Evolutionary conservation across 2,888 invertebrate genomes (phyloP).

Genomic region (Hyposoter dolosus): DNA sequence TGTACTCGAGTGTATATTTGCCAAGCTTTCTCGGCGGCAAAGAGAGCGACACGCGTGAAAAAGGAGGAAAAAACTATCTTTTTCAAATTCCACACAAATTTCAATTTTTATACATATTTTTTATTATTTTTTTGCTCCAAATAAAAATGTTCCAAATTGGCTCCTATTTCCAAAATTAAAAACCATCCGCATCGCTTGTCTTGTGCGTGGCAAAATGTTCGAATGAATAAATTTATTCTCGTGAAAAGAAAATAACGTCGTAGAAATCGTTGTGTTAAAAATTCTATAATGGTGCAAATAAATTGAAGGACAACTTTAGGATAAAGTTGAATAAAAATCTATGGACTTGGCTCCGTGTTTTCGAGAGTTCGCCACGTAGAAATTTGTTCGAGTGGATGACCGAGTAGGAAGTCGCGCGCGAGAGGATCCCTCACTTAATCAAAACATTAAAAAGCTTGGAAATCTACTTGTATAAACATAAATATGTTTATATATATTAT

Average conservation of each 20-base stretch:
- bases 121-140: not conserved
- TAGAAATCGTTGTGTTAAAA: not conserved
- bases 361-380: slow-evolving; percentile 35
- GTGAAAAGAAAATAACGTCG: not conserved
- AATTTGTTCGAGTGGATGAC: slow-evolving; percentile 30
- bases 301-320: not conserved
- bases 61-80: not conserved
- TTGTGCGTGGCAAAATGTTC: not conserved
- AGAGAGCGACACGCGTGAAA: not conserved
- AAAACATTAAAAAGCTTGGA: slow-evolving; percentile 27
- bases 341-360: not conserved
- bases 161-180: not conserved
- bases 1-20: not conserved
- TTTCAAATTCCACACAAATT: not conserved
- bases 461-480: not conserved
- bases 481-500: slow-evolving; percentile 15
- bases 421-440: not conserved
- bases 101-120: not conserved
- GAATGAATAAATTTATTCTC: not conserved
- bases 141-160: not conserved
- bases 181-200: not conserved
- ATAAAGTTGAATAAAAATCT: not conserved
- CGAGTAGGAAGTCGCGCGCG: slow-evolving; percentile 1
- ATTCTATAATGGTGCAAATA: not conserved
- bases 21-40: not conserved